Evolutionary conservation across 2,797 vertebrate species (phyloP).

Genomic region (Tapera naevia): DNA sequence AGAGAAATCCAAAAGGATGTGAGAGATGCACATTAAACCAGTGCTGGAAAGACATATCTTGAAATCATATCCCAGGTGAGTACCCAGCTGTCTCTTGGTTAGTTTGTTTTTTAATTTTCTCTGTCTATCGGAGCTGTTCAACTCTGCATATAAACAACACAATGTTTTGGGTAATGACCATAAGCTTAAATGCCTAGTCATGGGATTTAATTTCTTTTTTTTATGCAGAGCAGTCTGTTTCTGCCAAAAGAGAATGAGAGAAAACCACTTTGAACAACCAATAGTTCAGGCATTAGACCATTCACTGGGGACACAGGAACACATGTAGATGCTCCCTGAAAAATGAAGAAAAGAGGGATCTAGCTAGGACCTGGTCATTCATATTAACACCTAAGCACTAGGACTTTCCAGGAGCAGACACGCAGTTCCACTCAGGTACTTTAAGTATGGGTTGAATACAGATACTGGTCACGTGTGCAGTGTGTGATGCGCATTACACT

Average conservation of each 20-base stretch:
- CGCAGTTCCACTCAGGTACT: too few species aligned
- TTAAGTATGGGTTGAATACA: not conserved
- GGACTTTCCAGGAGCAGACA: not conserved
- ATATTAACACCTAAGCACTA: not conserved
- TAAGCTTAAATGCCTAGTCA: not conserved
- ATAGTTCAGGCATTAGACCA: not conserved
- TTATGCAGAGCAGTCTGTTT: not conserved
- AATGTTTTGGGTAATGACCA: not conserved
- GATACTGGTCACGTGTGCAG: too few species aligned
- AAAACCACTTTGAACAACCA: not conserved
- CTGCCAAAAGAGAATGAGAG: not conserved
- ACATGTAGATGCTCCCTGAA: not conserved
- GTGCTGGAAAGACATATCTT: not conserved
- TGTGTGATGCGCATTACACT: too few species aligned
- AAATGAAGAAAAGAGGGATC: not conserved
- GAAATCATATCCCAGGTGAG: not conserved
- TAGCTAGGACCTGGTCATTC: not conserved
- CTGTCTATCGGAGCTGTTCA: not conserved
- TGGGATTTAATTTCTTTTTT: not conserved
- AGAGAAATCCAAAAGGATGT: not conserved
- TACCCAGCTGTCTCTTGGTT: not conserved
- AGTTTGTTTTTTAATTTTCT: not conserved
- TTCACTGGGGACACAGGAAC: accelerated
- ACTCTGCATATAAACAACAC: not conserved
- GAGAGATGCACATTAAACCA: not conserved